Evolutionary conservation across 1,140 invertebrate species (phyloP).

Genomic region (Polyergus mexicanus): DNA sequence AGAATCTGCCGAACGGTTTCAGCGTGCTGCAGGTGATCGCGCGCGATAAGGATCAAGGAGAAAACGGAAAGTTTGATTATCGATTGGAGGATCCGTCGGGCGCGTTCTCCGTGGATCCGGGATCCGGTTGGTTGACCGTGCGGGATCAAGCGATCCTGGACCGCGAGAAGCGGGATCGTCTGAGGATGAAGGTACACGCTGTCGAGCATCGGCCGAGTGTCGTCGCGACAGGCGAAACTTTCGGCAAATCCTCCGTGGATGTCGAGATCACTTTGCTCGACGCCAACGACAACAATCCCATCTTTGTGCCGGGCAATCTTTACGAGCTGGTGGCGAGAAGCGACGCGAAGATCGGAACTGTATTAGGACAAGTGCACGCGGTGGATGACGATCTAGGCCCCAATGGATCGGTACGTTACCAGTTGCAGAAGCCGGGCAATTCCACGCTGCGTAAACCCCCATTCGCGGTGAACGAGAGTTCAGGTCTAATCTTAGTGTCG

Average conservation of each 20-base stretch:
- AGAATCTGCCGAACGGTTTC: conserved; percentile 95
- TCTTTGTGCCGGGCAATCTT: conserved; percentile 93
- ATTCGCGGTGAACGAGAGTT: conserved; percentile 91
- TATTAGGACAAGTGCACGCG: conserved; percentile 92
- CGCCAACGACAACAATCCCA: conserved; percentile 95
- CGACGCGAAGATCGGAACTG: conserved; percentile 89
- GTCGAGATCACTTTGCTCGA: conserved; percentile 94
- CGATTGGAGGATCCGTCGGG: conserved; percentile 91
- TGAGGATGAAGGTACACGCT: conserved; percentile 92
- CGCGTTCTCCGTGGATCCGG: conserved; percentile 93
- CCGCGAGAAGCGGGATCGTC: conserved; percentile 90
- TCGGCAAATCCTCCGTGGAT: conserved; percentile 89
- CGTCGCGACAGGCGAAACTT: conserved; percentile 72
- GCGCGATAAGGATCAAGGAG: conserved; percentile 92
- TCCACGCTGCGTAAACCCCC: conserved; percentile 89
- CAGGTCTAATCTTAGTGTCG: conserved; percentile 90
- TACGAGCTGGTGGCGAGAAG: conserved; percentile 92
- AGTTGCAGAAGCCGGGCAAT: conserved; percentile 91
- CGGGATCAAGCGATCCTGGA: conserved; percentile 92
- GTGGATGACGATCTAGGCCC: conserved; percentile 93
- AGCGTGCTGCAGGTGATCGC: conserved; percentile 90
- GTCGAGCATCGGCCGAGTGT: conserved; percentile 91
- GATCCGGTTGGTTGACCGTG: conserved; percentile 95
- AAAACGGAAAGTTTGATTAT: conserved; percentile 94
- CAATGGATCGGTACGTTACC: conserved; percentile 93